phyloP scores from a whole-genome alignment of 2,113 vertebrate species.

The Brachyhypopomus occidentalis region DNA sequence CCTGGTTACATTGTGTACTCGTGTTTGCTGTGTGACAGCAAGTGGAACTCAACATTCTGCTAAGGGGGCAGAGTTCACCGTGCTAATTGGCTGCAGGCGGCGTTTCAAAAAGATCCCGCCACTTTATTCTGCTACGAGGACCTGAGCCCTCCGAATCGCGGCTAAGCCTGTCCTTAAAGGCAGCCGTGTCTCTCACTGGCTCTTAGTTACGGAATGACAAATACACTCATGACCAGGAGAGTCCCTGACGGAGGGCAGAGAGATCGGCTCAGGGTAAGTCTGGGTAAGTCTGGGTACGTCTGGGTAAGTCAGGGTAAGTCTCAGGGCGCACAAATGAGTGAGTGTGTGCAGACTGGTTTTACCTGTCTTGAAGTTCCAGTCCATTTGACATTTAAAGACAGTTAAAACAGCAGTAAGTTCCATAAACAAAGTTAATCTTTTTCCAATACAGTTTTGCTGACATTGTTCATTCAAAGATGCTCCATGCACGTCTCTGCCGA shows the following conservation, averaged over 20 bases:
- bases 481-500: too few relatives aligned
- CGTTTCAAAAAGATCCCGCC: constrained; percentile 34
- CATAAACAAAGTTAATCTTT: too few relatives aligned
- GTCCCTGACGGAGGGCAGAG: constrained; percentile 30
- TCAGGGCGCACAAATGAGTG: neutral
- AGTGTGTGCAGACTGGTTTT: neutral
- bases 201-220: constrained; percentile 25
- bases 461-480: too few relatives aligned
- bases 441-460: too few relatives aligned
- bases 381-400: neutral
- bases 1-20: constrained; percentile 13
- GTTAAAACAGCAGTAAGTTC: neutral
- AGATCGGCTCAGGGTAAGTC: neutral
- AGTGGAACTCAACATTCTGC: constrained; percentile 56
- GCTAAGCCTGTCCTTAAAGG: constrained; percentile 36
- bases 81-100: constrained; percentile 55
- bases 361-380: neutral
- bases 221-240: constrained; percentile 18
- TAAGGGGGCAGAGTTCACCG: constrained; percentile 50
- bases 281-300: too few relatives aligned
- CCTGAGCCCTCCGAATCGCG: constrained; percentile 36
- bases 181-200: constrained; percentile 1
- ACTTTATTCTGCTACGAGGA: constrained; percentile 40
- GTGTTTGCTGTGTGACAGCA: constrained; percentile 31
- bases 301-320: too few relatives aligned